Conservation (phyloP, 1,140 invertebrate genomes). For the Anastatus disparis region DNA sequence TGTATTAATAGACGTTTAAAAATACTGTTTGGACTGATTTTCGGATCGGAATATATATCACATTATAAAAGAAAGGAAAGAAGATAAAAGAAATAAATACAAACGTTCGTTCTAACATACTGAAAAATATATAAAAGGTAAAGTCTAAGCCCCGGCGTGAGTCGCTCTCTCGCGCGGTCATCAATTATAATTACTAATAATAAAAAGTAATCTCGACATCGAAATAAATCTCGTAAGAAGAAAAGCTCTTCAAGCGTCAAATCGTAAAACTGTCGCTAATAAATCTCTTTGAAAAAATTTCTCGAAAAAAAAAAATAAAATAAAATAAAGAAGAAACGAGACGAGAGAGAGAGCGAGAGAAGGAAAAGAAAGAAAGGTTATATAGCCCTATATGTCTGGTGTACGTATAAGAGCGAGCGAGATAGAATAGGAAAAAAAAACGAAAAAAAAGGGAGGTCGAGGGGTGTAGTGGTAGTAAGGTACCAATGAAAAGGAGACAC, state of each 20-base stretch:
- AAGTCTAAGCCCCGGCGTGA: too few relatives aligned
- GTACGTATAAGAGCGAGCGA: not conserved
- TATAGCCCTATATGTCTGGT: too few relatives aligned
- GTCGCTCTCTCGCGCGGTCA: conserved; percentile 4
- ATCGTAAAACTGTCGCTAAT: conserved; percentile 44
- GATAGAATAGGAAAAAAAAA: not conserved
- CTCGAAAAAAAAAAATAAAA: conserved; percentile 17
- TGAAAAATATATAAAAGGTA: too few relatives aligned
- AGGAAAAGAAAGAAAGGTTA: not conserved
- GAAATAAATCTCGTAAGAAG: conserved; percentile 38
- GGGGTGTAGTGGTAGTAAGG: not conserved
- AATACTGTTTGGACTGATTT: too few relatives aligned
- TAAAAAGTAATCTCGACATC: conserved; percentile 39
- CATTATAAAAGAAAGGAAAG: too few relatives aligned
- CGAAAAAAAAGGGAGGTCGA: not conserved
- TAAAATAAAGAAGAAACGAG: not conserved
- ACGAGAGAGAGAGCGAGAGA: not conserved
- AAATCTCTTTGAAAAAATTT: conserved; percentile 40
- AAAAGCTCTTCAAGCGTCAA: conserved; percentile 44
- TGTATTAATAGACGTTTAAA: too few relatives aligned
- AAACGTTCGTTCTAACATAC: too few relatives aligned
- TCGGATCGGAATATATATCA: too few relatives aligned
- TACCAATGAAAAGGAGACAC: conserved; percentile 20
- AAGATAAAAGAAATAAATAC: too few relatives aligned
- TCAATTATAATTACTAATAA: conserved; percentile 42